Evolutionary conservation across 2,113 vertebrate species (phyloP), one percentile per base, ranked within the genome.

Genomic region (Esox niger): DNA sequence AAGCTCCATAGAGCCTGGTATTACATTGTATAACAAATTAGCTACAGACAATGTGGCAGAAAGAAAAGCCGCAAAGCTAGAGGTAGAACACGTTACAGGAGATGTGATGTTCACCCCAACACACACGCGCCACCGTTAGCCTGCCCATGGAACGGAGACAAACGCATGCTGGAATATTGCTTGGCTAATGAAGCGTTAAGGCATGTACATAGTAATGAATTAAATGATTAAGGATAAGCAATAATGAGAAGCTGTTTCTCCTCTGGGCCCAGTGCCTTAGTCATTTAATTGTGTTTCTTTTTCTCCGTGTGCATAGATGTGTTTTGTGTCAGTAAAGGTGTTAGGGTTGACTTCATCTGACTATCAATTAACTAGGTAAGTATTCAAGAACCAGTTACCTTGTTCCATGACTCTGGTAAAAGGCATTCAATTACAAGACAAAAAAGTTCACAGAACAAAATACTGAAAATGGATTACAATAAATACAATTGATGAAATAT

Each of bases 121-220:
- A 33, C 49, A 54, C 10, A 55, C 30, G 23, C 46, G 21, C 49
- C 1, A 52, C 43, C 21, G 5, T 52, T 35, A 35, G 47, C 52
- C 21, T 62, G 46, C 46, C 64, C 25, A 67, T 35, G 38, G 49
- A 15, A 38, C 62, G 33, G 26, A 66, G 38, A 1, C 13, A 56
- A 62, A 26, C 58, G 71, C 52, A 75, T 58, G 21, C 62, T 26
- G 25, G n/a, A 59, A 63, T 64, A 64, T 47, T 64, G 69, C 60
- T 78, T 75, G 66, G 71, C 70, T 77, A 82, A 85, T 87, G 23
- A 85, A 68, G 29, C 2, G 46, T 46, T 75, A 58, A 73, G 71
- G 59, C 77, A 47, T 80, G 84, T 84, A 82, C 83, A 85, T 68
- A 72, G 62, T 74, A 69, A 85, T 81, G 81, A 82, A 79, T 75